Percentiles rank a stretch among this genome's conserved stretches.
Conservation (phyloP, 2,797 vertebrate genomes). For the Aotus griseimembra region DNA sequence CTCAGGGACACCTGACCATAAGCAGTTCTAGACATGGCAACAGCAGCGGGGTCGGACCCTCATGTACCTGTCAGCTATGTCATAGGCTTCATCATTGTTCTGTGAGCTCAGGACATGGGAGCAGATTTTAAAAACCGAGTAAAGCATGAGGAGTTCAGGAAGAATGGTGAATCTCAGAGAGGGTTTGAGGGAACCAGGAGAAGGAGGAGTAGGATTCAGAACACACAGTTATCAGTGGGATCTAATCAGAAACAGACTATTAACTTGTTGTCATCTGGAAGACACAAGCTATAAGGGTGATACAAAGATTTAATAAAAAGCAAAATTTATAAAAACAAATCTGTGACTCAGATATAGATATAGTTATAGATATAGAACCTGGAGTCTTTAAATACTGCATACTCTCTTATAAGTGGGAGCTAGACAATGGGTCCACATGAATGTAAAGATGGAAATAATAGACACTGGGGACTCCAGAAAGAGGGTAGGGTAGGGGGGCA, state of each 20-base stretch:
- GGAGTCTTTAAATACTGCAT: neutral
- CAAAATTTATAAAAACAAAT: neutral
- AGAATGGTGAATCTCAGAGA: neutral
- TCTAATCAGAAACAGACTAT: neutral
- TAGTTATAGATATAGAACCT: neutral
- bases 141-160: neutral
- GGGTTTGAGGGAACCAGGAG: fast-evolving
- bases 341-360: neutral
- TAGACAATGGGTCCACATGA: too few relatives aligned
- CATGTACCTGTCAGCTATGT: neutral
- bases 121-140: neutral
- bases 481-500: too few relatives aligned
- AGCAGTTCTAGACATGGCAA: neutral
- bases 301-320: neutral
- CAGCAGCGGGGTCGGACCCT: neutral
- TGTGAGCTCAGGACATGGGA: neutral
- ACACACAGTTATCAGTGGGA: neutral
- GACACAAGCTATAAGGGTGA: neutral
- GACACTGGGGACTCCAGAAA: too few relatives aligned
- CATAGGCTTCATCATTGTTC: neutral
- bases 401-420: too few relatives aligned
- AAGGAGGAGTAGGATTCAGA: neutral
- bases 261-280: neutral
- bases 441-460: too few relatives aligned
- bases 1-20: neutral